A percentile compares a stretch with the other conserved stretches of the same genome.
Conservation (phyloP, 2,797 vertebrate genomes). For the Poecilia picta region DNA sequence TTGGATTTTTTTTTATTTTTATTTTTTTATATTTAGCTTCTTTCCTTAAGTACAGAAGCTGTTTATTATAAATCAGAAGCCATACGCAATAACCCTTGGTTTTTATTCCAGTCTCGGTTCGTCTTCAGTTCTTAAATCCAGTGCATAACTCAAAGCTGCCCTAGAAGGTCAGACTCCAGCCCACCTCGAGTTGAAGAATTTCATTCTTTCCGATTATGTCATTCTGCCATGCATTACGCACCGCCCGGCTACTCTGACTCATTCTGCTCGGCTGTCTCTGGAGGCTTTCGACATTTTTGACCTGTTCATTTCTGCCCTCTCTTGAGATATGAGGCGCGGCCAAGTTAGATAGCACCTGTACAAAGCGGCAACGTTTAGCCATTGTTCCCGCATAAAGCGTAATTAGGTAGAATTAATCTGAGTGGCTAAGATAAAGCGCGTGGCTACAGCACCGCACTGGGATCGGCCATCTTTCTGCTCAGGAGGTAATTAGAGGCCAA, state of each 20-base stretch:
- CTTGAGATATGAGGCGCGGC: constrained; percentile 54
- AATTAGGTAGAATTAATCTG: constrained; percentile 63
- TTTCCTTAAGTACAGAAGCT: background rate
- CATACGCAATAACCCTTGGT: background rate
- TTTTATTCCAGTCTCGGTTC: background rate
- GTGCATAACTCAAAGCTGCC: background rate
- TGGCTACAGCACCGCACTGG: constrained; percentile 38
- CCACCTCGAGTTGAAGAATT: constrained; percentile 20
- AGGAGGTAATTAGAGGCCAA: constrained; percentile 64
- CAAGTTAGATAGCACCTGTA: constrained; percentile 42
- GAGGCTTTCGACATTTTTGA: constrained; percentile 61
- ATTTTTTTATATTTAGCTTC: background rate
- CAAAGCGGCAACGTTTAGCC: constrained; percentile 55
- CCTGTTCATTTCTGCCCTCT: constrained; percentile 48
- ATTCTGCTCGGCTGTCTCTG: constrained; percentile 39
- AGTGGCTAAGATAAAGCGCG: constrained; percentile 57
- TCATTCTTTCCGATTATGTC: constrained; percentile 26
- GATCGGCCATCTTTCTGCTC: constrained; percentile 52
- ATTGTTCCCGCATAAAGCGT: constrained; percentile 64
- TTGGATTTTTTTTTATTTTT: background rate
- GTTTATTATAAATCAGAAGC: background rate
- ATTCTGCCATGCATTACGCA: constrained; percentile 38
- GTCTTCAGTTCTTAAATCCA: constrained; percentile 16
- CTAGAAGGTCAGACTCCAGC: background rate
- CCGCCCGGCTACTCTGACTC: constrained; percentile 22